A percentile compares a stretch with the other conserved stretches of the same genome.
Conservation (phyloP, 2,797 vertebrate genomes). For the Gorsachius magnificus region DNA sequence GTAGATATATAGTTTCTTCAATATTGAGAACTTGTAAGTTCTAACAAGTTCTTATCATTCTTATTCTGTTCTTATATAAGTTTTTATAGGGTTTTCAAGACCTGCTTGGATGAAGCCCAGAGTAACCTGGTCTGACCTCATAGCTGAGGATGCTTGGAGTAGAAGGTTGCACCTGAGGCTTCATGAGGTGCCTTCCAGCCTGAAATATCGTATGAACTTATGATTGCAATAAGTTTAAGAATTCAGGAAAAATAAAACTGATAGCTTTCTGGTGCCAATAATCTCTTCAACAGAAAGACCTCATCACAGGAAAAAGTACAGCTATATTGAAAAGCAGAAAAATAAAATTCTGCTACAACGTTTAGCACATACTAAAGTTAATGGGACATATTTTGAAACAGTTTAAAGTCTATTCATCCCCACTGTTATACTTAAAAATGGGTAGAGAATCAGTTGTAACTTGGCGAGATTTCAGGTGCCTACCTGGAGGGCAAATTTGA, state of each 20-base stretch:
- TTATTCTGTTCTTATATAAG: not conserved
- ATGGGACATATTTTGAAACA: not conserved
- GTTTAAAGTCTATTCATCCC: not conserved
- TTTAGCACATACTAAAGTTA: not conserved
- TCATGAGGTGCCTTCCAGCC: not conserved
- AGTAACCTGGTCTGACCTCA: not conserved
- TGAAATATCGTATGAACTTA: not conserved
- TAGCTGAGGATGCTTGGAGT: not conserved
- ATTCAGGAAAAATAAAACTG: not conserved
- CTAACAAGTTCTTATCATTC: not conserved
- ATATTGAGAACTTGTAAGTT: not conserved
- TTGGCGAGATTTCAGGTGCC: not conserved
- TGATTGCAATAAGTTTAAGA: not conserved
- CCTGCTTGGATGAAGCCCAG: not conserved
- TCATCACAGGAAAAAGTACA: not conserved
- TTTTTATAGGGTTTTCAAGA: not conserved
- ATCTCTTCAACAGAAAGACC: slow-evolving; percentile 3
- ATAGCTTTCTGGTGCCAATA: not conserved
- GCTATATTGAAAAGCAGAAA: not conserved
- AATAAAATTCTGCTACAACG: not conserved
- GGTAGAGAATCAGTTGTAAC: not conserved
- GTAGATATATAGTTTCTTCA: not conserved
- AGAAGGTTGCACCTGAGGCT: not conserved
- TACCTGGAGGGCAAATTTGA: not conserved
- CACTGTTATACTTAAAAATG: not conserved